Conservation (phyloP, 2,113 vertebrate genomes). For the Cephalophus harveyi region DNA sequence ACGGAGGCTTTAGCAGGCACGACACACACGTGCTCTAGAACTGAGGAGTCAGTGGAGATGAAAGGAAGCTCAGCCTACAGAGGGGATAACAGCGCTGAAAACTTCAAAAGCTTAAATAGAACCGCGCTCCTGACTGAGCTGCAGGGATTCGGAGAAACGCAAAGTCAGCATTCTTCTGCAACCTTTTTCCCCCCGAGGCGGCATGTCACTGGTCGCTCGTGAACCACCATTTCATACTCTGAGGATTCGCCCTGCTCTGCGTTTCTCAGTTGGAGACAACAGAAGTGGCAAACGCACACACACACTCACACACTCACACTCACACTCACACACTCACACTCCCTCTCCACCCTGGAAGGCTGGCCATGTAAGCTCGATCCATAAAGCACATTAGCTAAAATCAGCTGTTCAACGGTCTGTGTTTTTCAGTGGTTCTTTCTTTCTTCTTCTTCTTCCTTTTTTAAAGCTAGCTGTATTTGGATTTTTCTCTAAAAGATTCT, state of each 20-base stretch:
- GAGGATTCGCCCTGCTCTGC: background rate
- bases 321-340: too few relatives aligned
- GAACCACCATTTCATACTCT: background rate
- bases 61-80: slow-evolving; percentile 5
- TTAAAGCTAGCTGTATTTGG: background rate
- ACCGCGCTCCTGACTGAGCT: background rate
- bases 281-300: background rate
- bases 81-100: background rate
- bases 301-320: too few relatives aligned
- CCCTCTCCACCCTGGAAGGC: background rate
- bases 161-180: background rate
- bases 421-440: background rate
- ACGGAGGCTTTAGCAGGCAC: background rate
- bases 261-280: background rate
- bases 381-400: background rate
- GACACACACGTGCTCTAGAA: background rate
- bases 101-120: slow-evolving; percentile 15
- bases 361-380: background rate
- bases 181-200: rapidly evolving
- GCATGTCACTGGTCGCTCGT: background rate
- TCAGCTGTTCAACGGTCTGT: background rate
- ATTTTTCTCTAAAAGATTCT: background rate
- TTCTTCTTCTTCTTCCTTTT: background rate
- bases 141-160: background rate
- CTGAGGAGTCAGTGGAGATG: background rate